Conservation (phyloP, 2,797 vertebrate genomes). For the Dendrocincla tyrannina region DNA sequence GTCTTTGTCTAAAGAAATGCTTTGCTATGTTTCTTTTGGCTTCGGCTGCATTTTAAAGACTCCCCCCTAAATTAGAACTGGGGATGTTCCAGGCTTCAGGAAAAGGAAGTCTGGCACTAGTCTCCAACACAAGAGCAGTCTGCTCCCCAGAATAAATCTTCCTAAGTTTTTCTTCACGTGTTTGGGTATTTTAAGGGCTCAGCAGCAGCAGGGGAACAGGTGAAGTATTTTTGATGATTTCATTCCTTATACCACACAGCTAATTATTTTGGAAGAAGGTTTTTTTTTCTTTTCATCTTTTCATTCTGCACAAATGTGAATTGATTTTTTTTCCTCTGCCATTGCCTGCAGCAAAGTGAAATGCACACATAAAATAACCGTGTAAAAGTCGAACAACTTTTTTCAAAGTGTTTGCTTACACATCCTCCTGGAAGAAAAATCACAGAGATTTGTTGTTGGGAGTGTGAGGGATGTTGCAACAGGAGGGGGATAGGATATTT, state of each 20-base stretch:
- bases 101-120: background rate
- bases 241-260: background rate
- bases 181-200: background rate
- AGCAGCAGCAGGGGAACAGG: background rate
- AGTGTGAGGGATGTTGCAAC: background rate
- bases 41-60: background rate
- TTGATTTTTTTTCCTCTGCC: slow-evolving; percentile 36
- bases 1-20: background rate
- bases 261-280: slow-evolving; percentile 42
- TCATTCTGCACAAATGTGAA: background rate
- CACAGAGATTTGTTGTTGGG: background rate
- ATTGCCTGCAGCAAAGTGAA: slow-evolving; percentile 58
- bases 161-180: background rate
- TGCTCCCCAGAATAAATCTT: background rate
- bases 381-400: slow-evolving; percentile 28
- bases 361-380: slow-evolving; percentile 44
- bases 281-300: slow-evolving; percentile 27
- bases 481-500: background rate
- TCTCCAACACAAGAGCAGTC: background rate
- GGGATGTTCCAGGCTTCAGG: background rate
- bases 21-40: background rate
- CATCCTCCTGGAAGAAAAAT: background rate
- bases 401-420: slow-evolving; percentile 27
- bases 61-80: background rate
- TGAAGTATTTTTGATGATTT: slow-evolving; percentile 9